Evolutionary conservation across 2,888 invertebrate species (phyloP).

Genomic region (Sipha maydis): DNA sequence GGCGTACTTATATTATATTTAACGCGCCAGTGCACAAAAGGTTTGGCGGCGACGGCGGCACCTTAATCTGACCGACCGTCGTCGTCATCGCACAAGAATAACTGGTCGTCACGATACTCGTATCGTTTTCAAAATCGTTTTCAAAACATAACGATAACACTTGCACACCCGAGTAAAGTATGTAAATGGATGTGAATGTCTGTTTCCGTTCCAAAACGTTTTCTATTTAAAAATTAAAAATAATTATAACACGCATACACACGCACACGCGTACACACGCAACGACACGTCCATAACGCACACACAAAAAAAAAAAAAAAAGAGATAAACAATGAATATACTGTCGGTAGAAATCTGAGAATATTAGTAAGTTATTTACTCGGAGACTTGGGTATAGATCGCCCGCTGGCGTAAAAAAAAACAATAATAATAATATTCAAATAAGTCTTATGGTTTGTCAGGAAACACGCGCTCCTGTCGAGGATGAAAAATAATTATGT

Average conservation of each 20-base stretch:
- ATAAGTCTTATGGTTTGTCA: slow-evolving; percentile 26
- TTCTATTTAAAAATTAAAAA: slow-evolving; percentile 24
- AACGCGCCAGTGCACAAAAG: background rate
- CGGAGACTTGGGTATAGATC: slow-evolving; percentile 47
- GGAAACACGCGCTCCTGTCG: slow-evolving; percentile 16
- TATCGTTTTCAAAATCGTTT: slow-evolving; percentile 50
- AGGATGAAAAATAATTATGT: background rate
- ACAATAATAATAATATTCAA: slow-evolving; percentile 32
- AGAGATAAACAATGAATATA: slow-evolving; percentile 6
- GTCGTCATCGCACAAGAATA: background rate
- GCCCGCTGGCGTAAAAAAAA: slow-evolving; percentile 43
- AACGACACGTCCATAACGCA: too few relatives aligned
- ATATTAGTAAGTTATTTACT: slow-evolving; percentile 15
- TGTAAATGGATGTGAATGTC: background rate
- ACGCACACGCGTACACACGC: background rate
- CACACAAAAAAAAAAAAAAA: background rate
- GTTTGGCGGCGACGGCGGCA: slow-evolving; percentile 14
- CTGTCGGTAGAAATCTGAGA: background rate
- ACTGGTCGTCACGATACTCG: slow-evolving; percentile 42
- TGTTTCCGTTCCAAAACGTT: slow-evolving; percentile 1
- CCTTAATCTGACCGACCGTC: slow-evolving; percentile 35
- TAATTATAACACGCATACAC: background rate
- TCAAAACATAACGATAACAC: slow-evolving; percentile 14
- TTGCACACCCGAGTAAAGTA: background rate
- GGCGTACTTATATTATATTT: background rate